These are phyloP conservation scores for Eubasilissa splendida DNA, from an alignment of 2,888 invertebrate genomes.

Conservation along the genomic window DNA sequence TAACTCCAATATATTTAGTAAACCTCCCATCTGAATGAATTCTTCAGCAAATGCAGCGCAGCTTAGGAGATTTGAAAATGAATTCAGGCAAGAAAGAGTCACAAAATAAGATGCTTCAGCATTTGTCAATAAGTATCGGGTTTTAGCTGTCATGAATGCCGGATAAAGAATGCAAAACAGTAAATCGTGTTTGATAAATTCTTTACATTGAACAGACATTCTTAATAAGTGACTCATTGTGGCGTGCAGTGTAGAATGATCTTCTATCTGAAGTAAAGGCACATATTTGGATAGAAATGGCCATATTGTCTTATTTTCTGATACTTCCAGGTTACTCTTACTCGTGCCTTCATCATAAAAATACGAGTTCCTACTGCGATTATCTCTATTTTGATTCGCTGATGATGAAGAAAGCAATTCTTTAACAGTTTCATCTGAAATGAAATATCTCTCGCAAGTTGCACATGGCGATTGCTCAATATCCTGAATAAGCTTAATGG, in stretches of 20 bases:
- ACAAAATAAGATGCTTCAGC: conserved; percentile 73
- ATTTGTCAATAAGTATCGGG: conserved; percentile 67
- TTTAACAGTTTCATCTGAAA: conserved; percentile 16
- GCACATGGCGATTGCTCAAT: conserved; percentile 69
- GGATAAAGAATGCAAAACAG: conserved; percentile 76
- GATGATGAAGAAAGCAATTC: conserved; percentile 1
- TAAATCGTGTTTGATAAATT: conserved; percentile 73
- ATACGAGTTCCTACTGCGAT: conserved; percentile 22
- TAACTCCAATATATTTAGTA: conserved; percentile 73
- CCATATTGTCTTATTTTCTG: conserved; percentile 69
- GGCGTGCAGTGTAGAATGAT: conserved; percentile 72
- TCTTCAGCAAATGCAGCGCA: conserved; percentile 73
- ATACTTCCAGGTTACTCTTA: conserved; percentile 21
- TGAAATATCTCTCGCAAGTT: conserved; percentile 64
- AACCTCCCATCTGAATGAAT: conserved; percentile 73
- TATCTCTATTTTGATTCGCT: conserved; percentile 25
- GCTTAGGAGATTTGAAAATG: conserved; percentile 74
- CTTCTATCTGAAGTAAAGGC: conserved; percentile 72
- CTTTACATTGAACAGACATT: conserved; percentile 73
- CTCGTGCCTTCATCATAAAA: conserved; percentile 33
- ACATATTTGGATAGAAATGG: conserved; percentile 74
- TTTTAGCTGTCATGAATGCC: conserved; percentile 73
- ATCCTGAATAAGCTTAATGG: conserved; percentile 61
- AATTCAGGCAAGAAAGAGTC: conserved; percentile 74
- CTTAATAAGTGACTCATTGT: conserved; percentile 74